Conservation (phyloP, 92 coral and sea anemone genomes). For the Epizoanthus ramosus region DNA sequence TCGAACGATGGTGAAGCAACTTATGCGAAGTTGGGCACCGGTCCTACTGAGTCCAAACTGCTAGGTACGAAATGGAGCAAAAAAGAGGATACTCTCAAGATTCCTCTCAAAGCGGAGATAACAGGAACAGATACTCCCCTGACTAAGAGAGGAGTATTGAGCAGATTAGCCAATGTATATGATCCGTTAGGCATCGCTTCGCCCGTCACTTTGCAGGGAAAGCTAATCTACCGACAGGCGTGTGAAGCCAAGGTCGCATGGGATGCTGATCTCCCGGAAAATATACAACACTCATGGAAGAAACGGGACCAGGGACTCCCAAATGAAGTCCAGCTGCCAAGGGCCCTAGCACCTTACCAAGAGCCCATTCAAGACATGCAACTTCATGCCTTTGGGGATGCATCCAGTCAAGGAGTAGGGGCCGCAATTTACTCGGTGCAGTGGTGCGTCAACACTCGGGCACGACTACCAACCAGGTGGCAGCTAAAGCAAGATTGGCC, state of each 20-base stretch:
- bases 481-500: constrained; percentile 34
- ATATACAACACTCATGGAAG: neutral
- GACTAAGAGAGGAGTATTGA: constrained; percentile 39
- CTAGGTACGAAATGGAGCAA: constrained; percentile 47
- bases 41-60: constrained; percentile 40
- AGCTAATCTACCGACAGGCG: constrained; percentile 48
- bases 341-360: constrained; percentile 16
- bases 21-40: constrained; percentile 38
- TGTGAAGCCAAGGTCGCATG: constrained; percentile 47
- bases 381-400: constrained; percentile 29
- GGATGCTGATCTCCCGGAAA: constrained; percentile 38
- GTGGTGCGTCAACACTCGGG: constrained; percentile 30
- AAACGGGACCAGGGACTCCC: constrained; percentile 46
- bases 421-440: constrained; percentile 37
- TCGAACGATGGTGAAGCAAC: neutral
- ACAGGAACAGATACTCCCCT: neutral
- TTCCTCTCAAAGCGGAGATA: neutral
- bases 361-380: constrained; percentile 1
- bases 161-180: constrained; percentile 21
- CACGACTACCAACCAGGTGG: constrained; percentile 8
- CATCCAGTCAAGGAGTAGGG: constrained; percentile 30
- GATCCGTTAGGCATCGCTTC: constrained; percentile 45
- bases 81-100: constrained; percentile 29
- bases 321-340: neutral
- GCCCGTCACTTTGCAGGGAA: constrained; percentile 26